Evolutionary conservation across 2,888 invertebrate genomes (phyloP).

Genomic region (Cryptocephalus moraei): DNA sequence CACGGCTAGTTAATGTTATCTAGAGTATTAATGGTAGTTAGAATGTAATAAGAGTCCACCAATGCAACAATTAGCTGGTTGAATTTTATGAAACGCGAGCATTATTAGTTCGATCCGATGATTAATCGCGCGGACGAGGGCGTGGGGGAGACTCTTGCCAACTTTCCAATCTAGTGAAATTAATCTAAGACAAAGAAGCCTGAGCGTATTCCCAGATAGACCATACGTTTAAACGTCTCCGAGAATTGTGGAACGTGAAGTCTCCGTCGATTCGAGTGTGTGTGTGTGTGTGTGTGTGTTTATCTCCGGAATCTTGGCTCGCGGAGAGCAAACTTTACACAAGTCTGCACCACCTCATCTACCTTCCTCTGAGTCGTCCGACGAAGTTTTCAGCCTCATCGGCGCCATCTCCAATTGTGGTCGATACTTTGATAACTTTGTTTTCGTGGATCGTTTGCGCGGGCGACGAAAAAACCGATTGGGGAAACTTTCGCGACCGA

Average conservation of each 20-base stretch:
- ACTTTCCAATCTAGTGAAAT: not conserved
- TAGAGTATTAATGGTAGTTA: too few relatives aligned
- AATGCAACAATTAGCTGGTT: too few relatives aligned
- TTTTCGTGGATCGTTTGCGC: not conserved
- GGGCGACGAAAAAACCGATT: too few relatives aligned
- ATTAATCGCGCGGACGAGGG: too few relatives aligned
- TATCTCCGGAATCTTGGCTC: constrained; percentile 24
- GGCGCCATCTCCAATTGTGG: constrained; percentile 26
- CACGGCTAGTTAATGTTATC: too few relatives aligned
- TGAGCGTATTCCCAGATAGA: constrained; percentile 10
- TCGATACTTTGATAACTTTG: constrained; percentile 13
- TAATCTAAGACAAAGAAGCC: constrained; percentile 13
- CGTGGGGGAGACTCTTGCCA: too few relatives aligned
- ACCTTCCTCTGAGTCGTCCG: constrained; percentile 25
- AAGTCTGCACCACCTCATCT: constrained; percentile 28
- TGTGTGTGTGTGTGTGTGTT: not conserved
- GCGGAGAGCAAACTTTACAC: constrained; percentile 22
- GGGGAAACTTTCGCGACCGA: too few relatives aligned
- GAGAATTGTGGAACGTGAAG: too few relatives aligned
- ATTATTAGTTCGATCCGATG: too few relatives aligned
- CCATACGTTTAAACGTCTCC: constrained; percentile 15
- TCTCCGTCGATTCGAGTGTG: too few relatives aligned
- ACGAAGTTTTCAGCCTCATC: constrained; percentile 22
- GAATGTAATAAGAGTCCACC: too few relatives aligned
- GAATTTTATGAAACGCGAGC: too few relatives aligned